Base-by-base conservation (phyloP, 2,113 vertebrate genomes). In the Strix aluco region DNA sequence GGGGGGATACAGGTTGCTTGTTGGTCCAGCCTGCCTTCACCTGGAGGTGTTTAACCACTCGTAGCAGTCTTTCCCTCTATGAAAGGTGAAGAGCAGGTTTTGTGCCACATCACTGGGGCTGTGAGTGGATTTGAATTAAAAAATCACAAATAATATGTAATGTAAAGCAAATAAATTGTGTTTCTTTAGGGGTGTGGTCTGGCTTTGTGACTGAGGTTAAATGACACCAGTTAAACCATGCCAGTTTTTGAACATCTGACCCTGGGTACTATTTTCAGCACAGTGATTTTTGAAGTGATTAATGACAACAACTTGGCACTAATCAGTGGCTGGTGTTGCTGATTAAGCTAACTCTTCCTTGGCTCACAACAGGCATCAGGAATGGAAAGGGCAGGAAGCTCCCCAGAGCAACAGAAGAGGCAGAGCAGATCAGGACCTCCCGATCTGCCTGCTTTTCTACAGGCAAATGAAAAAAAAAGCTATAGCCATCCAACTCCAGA, bases 291-390 rank as follows among this genome's bases (percentile, higher is more conserved):
- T 95, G 71, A 95, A 93, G 78, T 49, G 77, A 94, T 95, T 78
- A 84, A 84, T 85, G 81, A 88, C 94, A 89, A 57, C 42, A 88
- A 78, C 84, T 96, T 88, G 90, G 92, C 90, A 95, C 57, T 85
- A 38, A n/a, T 92, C 89, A 77, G 72, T 40, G 58, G 77, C 88
- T 95, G 36, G 51, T 85, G 81, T 81, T 95, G 93, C 91, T 96
- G 88, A 97, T 96, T 92, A 96, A 95, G 87, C 81, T 78, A 93
- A 94, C 81, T 90, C 94, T 66, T 95, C 82, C 75, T 90, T 94
- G 86, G 92, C 96, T 94, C 92, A 44, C 77, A 94, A 72, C 89
- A 88, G 78, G 71, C 74, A 70, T 47, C 67, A 81, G 61, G 66
- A 95, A 95, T 32, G 81, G 92, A 93, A 95, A 85, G 83, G 94